A percentile compares a stretch with the other conserved stretches of the same genome.
phyloP scores from a whole-genome alignment of 1,140 invertebrate genomes.

The Ceratina japonica region DNA sequence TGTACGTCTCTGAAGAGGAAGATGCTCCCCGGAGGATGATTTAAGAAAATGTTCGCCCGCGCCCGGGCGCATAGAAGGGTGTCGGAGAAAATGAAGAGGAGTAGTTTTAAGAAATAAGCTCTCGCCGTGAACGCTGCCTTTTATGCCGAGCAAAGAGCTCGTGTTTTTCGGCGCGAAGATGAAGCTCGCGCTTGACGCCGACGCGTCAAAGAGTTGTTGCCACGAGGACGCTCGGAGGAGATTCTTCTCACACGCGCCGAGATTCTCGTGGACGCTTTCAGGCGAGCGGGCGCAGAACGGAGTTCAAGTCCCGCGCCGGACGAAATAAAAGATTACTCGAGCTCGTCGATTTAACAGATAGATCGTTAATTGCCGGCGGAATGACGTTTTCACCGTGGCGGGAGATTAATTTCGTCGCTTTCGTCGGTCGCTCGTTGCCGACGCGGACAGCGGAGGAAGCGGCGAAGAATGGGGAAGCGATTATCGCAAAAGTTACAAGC shows the following conservation, averaged over 20 bases:
- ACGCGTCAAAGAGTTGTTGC: background rate
- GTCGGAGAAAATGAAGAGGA: background rate
- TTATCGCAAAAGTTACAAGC: constrained; percentile 45
- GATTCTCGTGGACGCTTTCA: background rate
- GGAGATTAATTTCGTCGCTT: constrained; percentile 28
- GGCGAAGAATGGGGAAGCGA: constrained; percentile 39
- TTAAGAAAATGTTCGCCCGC: background rate
- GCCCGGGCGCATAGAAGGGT: background rate
- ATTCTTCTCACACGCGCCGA: too few species aligned
- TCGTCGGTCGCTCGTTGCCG: background rate
- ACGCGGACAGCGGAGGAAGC: background rate
- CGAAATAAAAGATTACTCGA: background rate
- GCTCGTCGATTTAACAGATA: constrained; percentile 21
- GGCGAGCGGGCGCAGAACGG: too few species aligned
- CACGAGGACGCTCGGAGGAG: too few species aligned
- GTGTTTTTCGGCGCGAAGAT: constrained; percentile 7
- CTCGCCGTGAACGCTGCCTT: background rate
- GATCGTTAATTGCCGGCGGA: constrained; percentile 18
- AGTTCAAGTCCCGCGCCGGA: background rate
- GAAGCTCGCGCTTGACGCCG: background rate
- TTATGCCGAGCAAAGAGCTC: background rate
- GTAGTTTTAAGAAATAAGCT: constrained; percentile 19
- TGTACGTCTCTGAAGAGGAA: background rate
- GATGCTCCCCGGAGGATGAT: background rate
- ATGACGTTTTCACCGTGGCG: constrained; percentile 1